Percentiles rank a stretch among this genome's conserved stretches.
These are phyloP conservation scores for Drepana arcuata DNA, from an alignment of 1,140 invertebrate genomes.

Conservation along the genomic window DNA sequence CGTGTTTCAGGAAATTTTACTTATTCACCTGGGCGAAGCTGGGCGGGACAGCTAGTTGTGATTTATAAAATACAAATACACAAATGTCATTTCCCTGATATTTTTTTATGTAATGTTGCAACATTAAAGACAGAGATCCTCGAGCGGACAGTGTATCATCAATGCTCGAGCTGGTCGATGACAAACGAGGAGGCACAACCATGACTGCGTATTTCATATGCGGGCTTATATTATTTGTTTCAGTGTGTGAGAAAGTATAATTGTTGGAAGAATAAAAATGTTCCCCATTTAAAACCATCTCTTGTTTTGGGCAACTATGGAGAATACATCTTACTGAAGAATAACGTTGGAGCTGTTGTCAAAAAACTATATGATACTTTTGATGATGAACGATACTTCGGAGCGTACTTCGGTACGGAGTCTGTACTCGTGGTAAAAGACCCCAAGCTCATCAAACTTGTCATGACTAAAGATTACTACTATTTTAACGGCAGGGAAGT, in stretches of 20 bases:
- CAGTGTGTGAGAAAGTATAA: not conserved
- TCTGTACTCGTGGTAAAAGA: not conserved
- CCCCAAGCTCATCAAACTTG: not conserved
- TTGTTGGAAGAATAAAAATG: slow-evolving; percentile 22
- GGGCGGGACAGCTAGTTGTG: too few relatives aligned
- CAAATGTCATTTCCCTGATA: too few relatives aligned
- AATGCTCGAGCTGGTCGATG: too few relatives aligned
- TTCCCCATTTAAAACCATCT: not conserved
- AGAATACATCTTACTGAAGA: not conserved
- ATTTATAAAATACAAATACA: too few relatives aligned
- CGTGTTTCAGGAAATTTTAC: too few relatives aligned
- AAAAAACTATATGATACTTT: not conserved
- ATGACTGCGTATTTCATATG: too few relatives aligned
- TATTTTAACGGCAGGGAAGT: not conserved
- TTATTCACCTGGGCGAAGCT: too few relatives aligned
- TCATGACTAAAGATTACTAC: not conserved
- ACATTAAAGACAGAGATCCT: too few relatives aligned
- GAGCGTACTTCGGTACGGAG: not conserved
- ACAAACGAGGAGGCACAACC: too few relatives aligned
- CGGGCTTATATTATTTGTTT: too few relatives aligned
- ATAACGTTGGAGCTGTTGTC: not conserved
- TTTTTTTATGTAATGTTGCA: too few relatives aligned
- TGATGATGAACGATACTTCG: not conserved
- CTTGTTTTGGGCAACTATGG: not conserved
- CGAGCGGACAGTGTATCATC: too few relatives aligned